phyloP scores from a whole-genome alignment of 2,888 invertebrate species.

The Eudiplozoon nipponicum region DNA sequence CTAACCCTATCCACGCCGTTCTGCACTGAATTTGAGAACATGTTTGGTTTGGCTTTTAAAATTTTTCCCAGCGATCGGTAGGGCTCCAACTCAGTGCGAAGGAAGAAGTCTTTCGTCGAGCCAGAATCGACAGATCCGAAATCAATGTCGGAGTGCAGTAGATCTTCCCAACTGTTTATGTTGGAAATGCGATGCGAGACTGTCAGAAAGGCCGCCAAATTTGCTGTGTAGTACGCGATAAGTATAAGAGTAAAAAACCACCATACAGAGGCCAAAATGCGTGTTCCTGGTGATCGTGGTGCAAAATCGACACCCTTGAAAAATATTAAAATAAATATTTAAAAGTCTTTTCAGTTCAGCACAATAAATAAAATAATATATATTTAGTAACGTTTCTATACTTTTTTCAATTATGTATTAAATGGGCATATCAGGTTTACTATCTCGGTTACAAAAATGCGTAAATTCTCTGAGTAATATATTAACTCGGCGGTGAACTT shows the following conservation, averaged over 20 bases:
- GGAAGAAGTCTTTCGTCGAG: constrained; percentile 54
- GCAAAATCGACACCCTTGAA: constrained; percentile 13
- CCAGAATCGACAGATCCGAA: constrained; percentile 27
- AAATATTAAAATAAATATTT: no score
- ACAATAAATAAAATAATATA: no score
- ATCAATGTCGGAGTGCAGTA: constrained; percentile 8
- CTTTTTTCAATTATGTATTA: no score
- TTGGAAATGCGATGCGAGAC: constrained; percentile 12
- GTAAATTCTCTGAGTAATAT: no score
- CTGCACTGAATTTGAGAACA: constrained; percentile 37
- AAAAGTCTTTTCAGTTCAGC: no score
- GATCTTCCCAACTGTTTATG: constrained; percentile 12
- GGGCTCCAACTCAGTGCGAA: constrained; percentile 13
- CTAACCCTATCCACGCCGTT: constrained; percentile 33
- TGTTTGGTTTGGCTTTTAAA: constrained; percentile 33
- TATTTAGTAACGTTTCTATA: no score
- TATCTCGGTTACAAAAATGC: no score
- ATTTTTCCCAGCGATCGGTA: constrained; percentile 11
- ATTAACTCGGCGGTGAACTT: no score
- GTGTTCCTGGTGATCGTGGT: constrained; percentile 14
- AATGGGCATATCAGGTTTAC: no score
- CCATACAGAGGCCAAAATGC: constrained; percentile 15
- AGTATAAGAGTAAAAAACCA: constrained; percentile 17
- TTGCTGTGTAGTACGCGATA: constrained; percentile 17
- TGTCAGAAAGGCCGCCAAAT: constrained; percentile 15